These are phyloP conservation scores for Myotis brandtii DNA, from an alignment of 2,113 vertebrate species.

Conservation along the genomic window DNA sequence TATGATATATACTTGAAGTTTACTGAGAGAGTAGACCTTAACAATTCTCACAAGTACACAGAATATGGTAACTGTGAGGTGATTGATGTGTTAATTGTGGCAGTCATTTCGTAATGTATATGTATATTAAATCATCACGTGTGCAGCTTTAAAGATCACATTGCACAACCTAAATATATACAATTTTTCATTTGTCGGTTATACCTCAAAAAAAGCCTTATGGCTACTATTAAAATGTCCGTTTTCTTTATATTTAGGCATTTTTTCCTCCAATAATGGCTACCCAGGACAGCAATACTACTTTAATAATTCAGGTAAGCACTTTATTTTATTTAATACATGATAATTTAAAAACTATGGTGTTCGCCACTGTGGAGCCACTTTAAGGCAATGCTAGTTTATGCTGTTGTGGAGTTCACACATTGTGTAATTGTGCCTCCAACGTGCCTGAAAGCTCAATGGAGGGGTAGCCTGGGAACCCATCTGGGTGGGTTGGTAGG, in stretches of 20 bases:
- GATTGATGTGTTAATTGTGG: not conserved
- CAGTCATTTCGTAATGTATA: not conserved
- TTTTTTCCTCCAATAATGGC: not conserved
- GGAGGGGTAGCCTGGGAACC: not conserved
- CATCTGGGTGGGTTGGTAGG: not conserved
- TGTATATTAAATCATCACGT: not conserved
- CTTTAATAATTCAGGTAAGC: constrained; percentile 74
- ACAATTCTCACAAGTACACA: not conserved
- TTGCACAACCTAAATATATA: not conserved
- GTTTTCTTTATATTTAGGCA: constrained; percentile 66
- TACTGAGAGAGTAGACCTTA: not conserved
- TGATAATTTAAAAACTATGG: not conserved
- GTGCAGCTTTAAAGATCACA: not conserved
- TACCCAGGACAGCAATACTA: constrained; percentile 57
- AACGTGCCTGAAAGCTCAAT: not conserved
- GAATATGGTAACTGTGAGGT: not conserved
- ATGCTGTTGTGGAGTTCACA: not conserved
- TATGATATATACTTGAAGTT: not conserved
- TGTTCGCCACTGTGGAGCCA: not conserved
- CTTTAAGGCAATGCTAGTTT: not conserved
- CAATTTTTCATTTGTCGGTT: not conserved
- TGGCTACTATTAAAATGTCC: not conserved
- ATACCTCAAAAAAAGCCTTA: not conserved
- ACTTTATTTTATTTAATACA: constrained; percentile 9
- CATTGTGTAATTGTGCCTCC: not conserved